phyloP scores from a whole-genome alignment of 64 coral and sea anemone species.

The Stichodactyla helianthus region DNA sequence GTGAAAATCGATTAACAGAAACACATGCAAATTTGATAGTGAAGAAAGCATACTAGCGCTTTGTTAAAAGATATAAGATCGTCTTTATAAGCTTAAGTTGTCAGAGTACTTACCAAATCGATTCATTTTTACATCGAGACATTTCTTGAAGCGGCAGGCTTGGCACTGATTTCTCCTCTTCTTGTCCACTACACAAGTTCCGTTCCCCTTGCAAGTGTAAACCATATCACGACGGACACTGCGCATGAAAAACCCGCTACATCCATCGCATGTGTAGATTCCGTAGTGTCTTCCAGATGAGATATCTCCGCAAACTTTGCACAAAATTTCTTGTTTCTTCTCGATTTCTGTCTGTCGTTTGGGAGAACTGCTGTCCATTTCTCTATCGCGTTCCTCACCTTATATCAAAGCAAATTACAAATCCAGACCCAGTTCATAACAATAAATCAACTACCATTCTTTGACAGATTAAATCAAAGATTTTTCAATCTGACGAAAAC shows the following conservation, averaged over 20 bases:
- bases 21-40: not conserved
- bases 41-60: not conserved
- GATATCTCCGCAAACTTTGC: conserved; percentile 96
- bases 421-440: not conserved
- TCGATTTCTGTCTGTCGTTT: conserved; percentile 49
- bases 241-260: conserved; percentile 93
- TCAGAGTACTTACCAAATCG: conserved; percentile 80
- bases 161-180: conserved; percentile 96
- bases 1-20: not conserved
- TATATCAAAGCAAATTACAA: conserved; percentile 45
- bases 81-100: not conserved
- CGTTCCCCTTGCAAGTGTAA: conserved; percentile 93
- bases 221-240: conserved; percentile 94
- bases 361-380: conserved; percentile 68
- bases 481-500: too few species aligned
- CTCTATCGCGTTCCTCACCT: conserved; percentile 56
- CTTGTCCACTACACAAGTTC: conserved; percentile 90
- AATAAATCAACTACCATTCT: not conserved
- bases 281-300: conserved; percentile 93
- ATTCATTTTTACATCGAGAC: conserved; percentile 98
- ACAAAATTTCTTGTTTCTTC: conserved; percentile 84
- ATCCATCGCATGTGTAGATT: conserved; percentile 88
- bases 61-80: not conserved
- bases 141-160: conserved; percentile 95
- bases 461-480: too few species aligned